Percentiles rank a stretch among this genome's conserved stretches.
These are phyloP conservation scores for Eristalinus aeneus DNA, from an alignment of 2,888 invertebrate species.

Conservation along the genomic window DNA sequence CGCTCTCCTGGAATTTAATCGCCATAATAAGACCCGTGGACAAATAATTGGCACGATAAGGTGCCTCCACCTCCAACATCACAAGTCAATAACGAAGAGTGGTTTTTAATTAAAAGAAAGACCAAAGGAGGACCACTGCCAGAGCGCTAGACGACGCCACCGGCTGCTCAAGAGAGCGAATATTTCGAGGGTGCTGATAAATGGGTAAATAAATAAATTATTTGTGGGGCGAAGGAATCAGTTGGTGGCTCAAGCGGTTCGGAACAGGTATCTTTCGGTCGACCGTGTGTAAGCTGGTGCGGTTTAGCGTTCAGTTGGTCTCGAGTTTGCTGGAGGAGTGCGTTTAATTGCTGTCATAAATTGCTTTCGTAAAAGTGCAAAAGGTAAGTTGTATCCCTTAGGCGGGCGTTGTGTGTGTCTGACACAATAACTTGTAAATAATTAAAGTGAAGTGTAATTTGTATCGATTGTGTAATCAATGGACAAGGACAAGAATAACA, in stretches of 20 bases:
- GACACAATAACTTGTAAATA: not conserved
- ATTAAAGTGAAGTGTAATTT: not conserved
- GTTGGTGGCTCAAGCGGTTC: slow-evolving; percentile 33
- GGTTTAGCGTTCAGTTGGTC: not conserved
- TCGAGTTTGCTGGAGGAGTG: not conserved
- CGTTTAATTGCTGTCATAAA: not conserved
- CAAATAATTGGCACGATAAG: slow-evolving; percentile 52
- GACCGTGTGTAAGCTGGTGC: not conserved
- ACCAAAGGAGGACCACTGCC: not conserved
- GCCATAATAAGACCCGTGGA: slow-evolving; percentile 38
- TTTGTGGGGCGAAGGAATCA: slow-evolving; percentile 33
- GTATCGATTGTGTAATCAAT: not conserved
- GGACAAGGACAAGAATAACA: not conserved
- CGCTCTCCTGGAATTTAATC: slow-evolving; percentile 26
- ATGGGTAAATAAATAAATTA: slow-evolving; percentile 51
- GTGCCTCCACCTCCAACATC: slow-evolving; percentile 29
- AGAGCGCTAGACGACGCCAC: not conserved
- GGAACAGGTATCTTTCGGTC: slow-evolving; percentile 24
- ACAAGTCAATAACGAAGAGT: slow-evolving; percentile 37
- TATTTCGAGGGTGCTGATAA: not conserved
- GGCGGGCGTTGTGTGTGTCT: not conserved
- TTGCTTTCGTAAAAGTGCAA: not conserved
- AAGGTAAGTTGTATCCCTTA: not conserved
- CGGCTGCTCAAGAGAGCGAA: not conserved
- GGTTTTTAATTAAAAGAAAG: slow-evolving; percentile 41